Evolutionary conservation across 2,888 invertebrate species (phyloP).

Genomic region (Morpho deidamia): DNA sequence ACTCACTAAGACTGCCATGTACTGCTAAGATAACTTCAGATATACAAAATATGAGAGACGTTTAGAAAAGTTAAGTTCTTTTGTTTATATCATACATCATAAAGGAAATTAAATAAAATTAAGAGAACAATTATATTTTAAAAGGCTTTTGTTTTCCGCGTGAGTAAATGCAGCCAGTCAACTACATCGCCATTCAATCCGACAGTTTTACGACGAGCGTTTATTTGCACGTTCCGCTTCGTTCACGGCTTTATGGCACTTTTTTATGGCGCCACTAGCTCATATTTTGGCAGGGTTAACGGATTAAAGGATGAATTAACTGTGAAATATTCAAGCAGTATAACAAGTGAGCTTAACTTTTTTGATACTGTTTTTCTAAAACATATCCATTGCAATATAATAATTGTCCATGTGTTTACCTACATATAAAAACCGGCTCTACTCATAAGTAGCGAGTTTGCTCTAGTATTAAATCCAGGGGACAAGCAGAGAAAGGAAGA

Average conservation of each 20-base stretch:
- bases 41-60: too few relatives aligned
- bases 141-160: slow-evolving; percentile 18
- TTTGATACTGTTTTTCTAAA: background rate
- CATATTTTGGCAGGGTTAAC: slow-evolving; percentile 60
- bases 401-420: too few relatives aligned
- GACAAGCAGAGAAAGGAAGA: too few relatives aligned
- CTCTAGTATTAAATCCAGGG: too few relatives aligned
- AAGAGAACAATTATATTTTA: slow-evolving; percentile 16
- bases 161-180: slow-evolving; percentile 38
- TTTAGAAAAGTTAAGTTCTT: too few relatives aligned
- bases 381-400: too few relatives aligned
- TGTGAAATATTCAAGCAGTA: slow-evolving; percentile 19
- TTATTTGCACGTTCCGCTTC: slow-evolving; percentile 59
- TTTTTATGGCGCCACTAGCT: slow-evolving; percentile 66
- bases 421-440: too few relatives aligned
- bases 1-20: too few relatives aligned
- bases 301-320: slow-evolving; percentile 50
- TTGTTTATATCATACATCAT: too few relatives aligned
- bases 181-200: slow-evolving; percentile 46
- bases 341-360: background rate
- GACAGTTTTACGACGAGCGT: slow-evolving; percentile 65
- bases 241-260: slow-evolving; percentile 62
- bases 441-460: too few relatives aligned
- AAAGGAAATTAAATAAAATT: background rate
- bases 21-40: too few relatives aligned